A percentile compares a stretch with the other conserved stretches of the same genome.
These are phyloP conservation scores for Gymnogyps californianus DNA, from an alignment of 2,113 vertebrate genomes.

Conservation along the genomic window DNA sequence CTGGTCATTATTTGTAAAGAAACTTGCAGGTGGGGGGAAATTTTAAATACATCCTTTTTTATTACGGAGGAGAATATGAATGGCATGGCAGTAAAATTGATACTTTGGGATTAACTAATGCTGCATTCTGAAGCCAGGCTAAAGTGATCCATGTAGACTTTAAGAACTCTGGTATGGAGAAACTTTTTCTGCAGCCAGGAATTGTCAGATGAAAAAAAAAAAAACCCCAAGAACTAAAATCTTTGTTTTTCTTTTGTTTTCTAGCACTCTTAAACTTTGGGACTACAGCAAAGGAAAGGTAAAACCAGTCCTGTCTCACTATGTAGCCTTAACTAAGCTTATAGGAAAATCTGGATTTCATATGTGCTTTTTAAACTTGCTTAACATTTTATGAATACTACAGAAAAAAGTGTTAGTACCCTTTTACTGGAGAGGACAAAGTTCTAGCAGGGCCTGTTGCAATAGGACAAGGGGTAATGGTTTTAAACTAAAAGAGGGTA, in stretches of 20 bases:
- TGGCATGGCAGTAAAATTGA: not conserved
- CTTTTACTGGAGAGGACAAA: not conserved
- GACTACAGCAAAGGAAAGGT: constrained; percentile 99
- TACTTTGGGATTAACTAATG: not conserved
- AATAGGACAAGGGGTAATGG: not conserved
- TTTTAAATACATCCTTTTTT: not conserved
- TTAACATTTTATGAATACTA: not conserved
- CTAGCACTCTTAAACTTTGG: constrained; percentile 97
- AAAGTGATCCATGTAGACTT: not conserved
- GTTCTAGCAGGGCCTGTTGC: not conserved
- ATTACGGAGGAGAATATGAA: not conserved
- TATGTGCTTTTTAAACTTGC: not conserved
- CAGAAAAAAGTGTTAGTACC: not conserved
- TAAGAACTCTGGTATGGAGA: not conserved
- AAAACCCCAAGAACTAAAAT: not conserved
- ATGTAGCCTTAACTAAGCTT: not conserved
- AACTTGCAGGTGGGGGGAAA: not conserved
- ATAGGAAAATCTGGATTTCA: not conserved
- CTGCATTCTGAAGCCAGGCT: not conserved
- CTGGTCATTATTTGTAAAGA: not conserved
- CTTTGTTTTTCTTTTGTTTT: not conserved
- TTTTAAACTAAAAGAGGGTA: not conserved
- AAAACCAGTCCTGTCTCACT: not conserved
- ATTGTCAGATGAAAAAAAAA: not conserved
- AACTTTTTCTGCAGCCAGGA: not conserved